phyloP scores from a whole-genome alignment of 2,113 vertebrate genomes.

The Oplegnathus fasciatus region DNA sequence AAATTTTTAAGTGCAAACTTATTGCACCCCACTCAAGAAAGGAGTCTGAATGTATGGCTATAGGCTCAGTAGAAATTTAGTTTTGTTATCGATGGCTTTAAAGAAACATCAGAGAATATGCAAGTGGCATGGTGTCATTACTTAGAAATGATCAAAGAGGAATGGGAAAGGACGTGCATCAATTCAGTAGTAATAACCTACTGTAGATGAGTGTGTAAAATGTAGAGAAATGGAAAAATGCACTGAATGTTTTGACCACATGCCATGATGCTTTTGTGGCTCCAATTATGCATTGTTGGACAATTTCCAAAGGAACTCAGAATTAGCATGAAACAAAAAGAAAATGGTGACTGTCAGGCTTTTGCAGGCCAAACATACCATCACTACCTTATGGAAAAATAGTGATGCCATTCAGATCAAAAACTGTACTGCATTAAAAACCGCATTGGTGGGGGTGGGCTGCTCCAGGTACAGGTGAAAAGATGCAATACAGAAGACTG shows the following conservation, averaged over 20 bases:
- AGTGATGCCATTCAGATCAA: not conserved
- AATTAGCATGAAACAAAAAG: not conserved
- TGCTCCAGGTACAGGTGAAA: too few species aligned
- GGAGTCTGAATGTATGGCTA: conserved; percentile 14
- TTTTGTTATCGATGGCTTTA: not conserved
- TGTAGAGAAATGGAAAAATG: not conserved
- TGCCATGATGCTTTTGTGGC: not conserved
- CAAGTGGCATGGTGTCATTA: not conserved
- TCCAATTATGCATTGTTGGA: not conserved
- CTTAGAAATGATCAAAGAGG: not conserved
- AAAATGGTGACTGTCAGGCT: not conserved
- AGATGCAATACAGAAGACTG: too few species aligned
- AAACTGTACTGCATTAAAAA: not conserved
- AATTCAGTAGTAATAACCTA: not conserved
- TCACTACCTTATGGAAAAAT: not conserved
- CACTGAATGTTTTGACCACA: not conserved
- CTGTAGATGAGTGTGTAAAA: not conserved
- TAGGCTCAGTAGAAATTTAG: not conserved
- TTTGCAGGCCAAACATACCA: not conserved
- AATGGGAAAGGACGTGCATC: not conserved
- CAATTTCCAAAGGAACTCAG: not conserved
- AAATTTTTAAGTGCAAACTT: conserved; percentile 60
- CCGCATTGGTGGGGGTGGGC: too few species aligned
- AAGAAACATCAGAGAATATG: not conserved
- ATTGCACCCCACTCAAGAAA: conserved; percentile 41